phyloP scores from a whole-genome alignment of 2,888 invertebrate species.

The Entomobrya multifasciata region DNA sequence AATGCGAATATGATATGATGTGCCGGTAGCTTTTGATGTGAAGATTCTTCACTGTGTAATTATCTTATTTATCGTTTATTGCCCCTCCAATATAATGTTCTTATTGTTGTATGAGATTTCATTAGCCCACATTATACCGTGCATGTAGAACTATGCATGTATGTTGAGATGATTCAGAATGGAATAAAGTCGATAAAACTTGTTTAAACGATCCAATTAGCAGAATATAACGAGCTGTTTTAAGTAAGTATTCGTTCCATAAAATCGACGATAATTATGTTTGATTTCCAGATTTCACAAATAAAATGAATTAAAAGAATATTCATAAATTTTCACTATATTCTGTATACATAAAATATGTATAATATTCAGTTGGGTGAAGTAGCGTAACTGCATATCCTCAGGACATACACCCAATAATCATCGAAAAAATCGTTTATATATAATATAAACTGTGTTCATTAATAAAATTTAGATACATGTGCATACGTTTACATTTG shows the following conservation, averaged over 20 bases:
- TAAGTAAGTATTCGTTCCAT: neutral
- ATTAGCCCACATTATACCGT: neutral
- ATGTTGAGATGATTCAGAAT: no score
- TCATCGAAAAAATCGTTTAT: no score
- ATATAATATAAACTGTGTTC: no score
- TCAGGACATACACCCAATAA: no score
- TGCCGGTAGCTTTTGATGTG: neutral
- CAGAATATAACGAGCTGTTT: slow-evolving; percentile 31
- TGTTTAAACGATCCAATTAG: slow-evolving; percentile 40
- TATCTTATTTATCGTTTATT: slow-evolving; percentile 50
- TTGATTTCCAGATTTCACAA: slow-evolving; percentile 9
- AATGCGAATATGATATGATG: neutral
- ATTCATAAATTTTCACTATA: neutral
- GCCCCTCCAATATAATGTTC: slow-evolving; percentile 22
- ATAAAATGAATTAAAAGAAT: neutral
- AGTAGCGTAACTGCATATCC: no score
- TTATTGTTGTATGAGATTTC: neutral
- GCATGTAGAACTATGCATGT: no score
- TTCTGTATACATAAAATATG: neutral
- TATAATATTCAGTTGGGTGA: no score
- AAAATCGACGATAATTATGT: slow-evolving; percentile 15
- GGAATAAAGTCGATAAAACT: slow-evolving; percentile 24
- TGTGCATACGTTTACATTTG: no score
- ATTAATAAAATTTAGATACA: no score
- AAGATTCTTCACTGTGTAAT: neutral